phyloP scores from a whole-genome alignment of 2,888 invertebrate genomes.

The Baronia brevicornis region DNA sequence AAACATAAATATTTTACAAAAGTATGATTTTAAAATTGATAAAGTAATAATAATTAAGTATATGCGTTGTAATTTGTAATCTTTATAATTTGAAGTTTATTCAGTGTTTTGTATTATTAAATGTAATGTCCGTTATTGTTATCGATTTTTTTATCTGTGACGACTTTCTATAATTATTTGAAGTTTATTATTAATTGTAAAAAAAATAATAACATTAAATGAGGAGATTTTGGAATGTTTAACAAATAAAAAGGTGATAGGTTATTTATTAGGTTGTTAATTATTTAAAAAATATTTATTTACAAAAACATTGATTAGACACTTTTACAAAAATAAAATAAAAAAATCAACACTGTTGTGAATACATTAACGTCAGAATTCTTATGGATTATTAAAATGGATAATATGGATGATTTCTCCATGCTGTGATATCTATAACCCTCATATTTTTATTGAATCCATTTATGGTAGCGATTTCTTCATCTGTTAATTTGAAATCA shows the following conservation, averaged over 20 bases:
- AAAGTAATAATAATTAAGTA: too few relatives aligned
- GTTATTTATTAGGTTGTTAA: not conserved
- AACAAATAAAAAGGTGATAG: not conserved
- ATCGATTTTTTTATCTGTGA: too few relatives aligned
- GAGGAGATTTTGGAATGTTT: too few relatives aligned
- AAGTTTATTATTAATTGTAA: too few relatives aligned
- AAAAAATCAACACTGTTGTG: not conserved
- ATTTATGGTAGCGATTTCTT: slow-evolving; percentile 67
- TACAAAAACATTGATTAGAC: not conserved
- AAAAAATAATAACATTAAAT: too few relatives aligned
- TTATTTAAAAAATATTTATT: not conserved
- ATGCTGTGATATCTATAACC: slow-evolving; percentile 18
- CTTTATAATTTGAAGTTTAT: too few relatives aligned
- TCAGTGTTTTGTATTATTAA: too few relatives aligned
- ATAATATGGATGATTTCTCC: slow-evolving; percentile 17
- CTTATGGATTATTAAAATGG: slow-evolving; percentile 8
- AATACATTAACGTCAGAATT: not conserved
- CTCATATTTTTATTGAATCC: slow-evolving; percentile 53
- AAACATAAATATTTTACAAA: too few relatives aligned
- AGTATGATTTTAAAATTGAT: too few relatives aligned
- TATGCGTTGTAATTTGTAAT: too few relatives aligned
- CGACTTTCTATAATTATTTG: too few relatives aligned
- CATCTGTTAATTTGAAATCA: slow-evolving; percentile 68
- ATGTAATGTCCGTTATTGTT: too few relatives aligned
- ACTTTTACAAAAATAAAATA: not conserved